A percentile compares a stretch with the other conserved stretches of the same genome.
Conservation (phyloP, 2,888 invertebrate species). For the Cosmia trapezina region DNA sequence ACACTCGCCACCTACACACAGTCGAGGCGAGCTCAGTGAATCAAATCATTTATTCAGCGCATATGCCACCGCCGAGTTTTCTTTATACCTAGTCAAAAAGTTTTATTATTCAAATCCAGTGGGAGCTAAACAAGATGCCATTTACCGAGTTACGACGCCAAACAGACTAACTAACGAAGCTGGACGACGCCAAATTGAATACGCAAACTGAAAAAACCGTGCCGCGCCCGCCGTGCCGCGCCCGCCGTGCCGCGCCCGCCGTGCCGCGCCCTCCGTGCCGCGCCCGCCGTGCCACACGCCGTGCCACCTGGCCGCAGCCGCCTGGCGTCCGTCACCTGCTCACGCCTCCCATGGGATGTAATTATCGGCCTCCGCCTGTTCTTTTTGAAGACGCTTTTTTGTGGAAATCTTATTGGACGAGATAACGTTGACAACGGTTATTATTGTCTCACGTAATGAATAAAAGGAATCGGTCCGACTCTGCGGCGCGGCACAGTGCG, state of each 20-base stretch:
- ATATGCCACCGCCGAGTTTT: conserved; percentile 43
- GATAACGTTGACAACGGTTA: conserved; percentile 67
- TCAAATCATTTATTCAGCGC: conserved; percentile 57
- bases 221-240: neutral
- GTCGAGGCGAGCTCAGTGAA: conserved; percentile 32
- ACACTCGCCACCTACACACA: conserved; percentile 4
- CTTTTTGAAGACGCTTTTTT: conserved; percentile 63
- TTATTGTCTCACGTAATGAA: conserved; percentile 69
- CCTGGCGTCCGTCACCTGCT: neutral
- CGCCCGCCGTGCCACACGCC: too few species aligned
- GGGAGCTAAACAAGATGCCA: conserved; percentile 63
- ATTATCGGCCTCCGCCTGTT: conserved; percentile 66
- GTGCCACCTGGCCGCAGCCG: neutral
- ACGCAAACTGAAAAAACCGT: conserved; percentile 64
- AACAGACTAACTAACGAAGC: conserved; percentile 70
- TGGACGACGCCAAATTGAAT: conserved; percentile 66
- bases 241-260: too few species aligned
- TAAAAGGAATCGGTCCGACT: conserved; percentile 52
- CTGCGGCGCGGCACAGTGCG: neutral
- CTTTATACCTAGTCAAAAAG: conserved; percentile 55
- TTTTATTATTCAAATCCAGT: conserved; percentile 65
- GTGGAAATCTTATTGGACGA: conserved; percentile 67
- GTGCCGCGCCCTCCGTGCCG: neutral
- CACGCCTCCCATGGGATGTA: conserved; percentile 63
- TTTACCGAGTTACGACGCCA: conserved; percentile 63